Conservation (phyloP, 53 echinoderm and acorn worm species). For the Mesocentrotus franciscanus region DNA sequence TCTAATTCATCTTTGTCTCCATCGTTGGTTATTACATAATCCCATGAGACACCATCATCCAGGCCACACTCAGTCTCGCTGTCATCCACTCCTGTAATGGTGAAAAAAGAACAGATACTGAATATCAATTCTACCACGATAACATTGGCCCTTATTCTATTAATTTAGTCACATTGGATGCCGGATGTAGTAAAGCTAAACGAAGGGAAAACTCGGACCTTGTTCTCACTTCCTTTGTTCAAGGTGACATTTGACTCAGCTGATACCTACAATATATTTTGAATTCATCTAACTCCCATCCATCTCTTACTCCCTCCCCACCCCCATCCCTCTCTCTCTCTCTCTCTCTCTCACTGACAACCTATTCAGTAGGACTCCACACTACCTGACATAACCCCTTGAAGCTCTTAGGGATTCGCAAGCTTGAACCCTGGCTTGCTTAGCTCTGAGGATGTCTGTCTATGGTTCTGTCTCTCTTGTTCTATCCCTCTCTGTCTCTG, state of each 20-base stretch:
- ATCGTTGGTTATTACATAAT: conserved; percentile 81
- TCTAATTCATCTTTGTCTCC: conserved; percentile 61
- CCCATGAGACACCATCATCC: conserved; percentile 81
- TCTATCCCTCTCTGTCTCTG: too few relatives aligned
- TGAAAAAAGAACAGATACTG: background rate
- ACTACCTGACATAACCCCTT: conserved; percentile 76
- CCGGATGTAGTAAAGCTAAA: too few relatives aligned
- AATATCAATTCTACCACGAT: background rate
- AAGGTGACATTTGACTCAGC: too few relatives aligned
- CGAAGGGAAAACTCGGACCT: too few relatives aligned
- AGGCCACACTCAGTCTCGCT: conserved; percentile 92
- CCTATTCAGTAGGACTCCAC: background rate
- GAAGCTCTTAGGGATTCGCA: conserved; percentile 68
- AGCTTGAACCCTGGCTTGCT: conserved; percentile 82
- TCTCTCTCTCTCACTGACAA: background rate
- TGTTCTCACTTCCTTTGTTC: too few relatives aligned
- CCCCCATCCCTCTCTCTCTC: background rate
- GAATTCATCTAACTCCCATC: too few relatives aligned
- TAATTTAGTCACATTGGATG: too few relatives aligned
- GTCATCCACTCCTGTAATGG: conserved; percentile 87
- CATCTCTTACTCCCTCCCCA: background rate
- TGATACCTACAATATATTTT: too few relatives aligned
- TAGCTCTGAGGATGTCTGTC: conserved; percentile 43
- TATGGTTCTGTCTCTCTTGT: too few relatives aligned
- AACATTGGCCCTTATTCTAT: background rate